Base-by-base conservation (phyloP, 2,797 vertebrate genomes). In the Euthynnus affinis region DNA sequence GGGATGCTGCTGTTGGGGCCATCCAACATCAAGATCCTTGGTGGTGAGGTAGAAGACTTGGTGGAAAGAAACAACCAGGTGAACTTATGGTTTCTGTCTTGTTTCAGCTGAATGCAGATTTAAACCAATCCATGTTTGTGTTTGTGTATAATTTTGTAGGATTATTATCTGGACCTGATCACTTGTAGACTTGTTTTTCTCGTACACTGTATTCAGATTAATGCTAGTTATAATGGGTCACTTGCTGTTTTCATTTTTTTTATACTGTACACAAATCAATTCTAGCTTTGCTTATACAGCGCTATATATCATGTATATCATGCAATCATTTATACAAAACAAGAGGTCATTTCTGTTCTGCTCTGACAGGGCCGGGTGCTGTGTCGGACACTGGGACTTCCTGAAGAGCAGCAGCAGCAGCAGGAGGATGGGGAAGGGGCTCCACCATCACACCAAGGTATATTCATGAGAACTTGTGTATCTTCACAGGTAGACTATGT, bases 21-120 rank as follows among this genome's bases (percentile, higher is more conserved):
- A 8, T 95, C 96, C 86, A 99, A 99, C 65, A 94, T 99, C 52
- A 97, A 94, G 76, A 79, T 99, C 12, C 87, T 99, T 63, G 98
- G 98, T 0, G 98, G 98, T 69, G 97, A 98, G 89, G 97, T 98
- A 58, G 98, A 99, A 84, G 91, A 94, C 87, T 93, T 99, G 83
- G 86, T 95, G 81, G 95, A 95, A n/a, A 96, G 96, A 52, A 95
- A 97, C 91, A 90, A 89, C 66, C 89, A 89, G 91, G 93, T 94
- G 61, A 76, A 42, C 17, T 60, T 20, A 55, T 9, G 9, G 4
- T 74, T 67, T 59, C 25, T 64, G 3, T 52, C 20, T 3, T 65
- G 2, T 53, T 27, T 58, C 13, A 23, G 13, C 17, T 48, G 17
- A 34, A 74, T 46, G 40, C 48, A 58, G 13, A 34, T 58, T 48